These are phyloP conservation scores for Aleadryas rufinucha DNA, from an alignment of 2,113 vertebrate species.

Conservation along the genomic window DNA sequence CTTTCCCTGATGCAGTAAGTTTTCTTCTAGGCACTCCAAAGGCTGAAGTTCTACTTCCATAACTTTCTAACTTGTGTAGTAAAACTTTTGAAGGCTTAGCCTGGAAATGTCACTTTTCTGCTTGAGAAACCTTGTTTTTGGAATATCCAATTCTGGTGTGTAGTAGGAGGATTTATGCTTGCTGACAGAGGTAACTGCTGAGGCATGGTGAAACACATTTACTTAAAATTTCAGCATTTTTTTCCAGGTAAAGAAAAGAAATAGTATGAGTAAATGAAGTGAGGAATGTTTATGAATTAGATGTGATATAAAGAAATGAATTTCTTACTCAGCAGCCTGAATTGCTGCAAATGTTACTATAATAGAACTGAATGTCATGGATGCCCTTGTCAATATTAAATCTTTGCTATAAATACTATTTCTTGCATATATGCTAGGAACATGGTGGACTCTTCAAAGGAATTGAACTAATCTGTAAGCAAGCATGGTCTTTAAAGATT, in stretches of 20 bases:
- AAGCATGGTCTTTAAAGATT: background rate
- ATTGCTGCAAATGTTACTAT: background rate
- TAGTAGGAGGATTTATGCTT: conserved; percentile 47
- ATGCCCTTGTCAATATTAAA: conserved; percentile 9
- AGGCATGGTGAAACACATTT: conserved; percentile 8
- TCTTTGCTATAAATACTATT: background rate
- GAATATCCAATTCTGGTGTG: background rate
- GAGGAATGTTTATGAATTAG: conserved; percentile 30
- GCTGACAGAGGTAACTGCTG: conserved; percentile 19
- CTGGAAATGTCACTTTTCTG: conserved; percentile 53
- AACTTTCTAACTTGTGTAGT: background rate
- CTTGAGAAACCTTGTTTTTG: conserved; percentile 24
- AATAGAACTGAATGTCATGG: background rate
- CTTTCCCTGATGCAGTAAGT: background rate
- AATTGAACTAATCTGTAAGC: background rate
- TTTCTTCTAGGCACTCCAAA: background rate
- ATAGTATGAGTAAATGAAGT: conserved; percentile 34
- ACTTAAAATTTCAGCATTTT: background rate
- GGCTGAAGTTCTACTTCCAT: background rate
- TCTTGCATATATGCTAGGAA: background rate
- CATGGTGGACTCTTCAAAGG: background rate
- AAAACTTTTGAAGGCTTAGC: conserved; percentile 1
- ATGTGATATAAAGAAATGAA: background rate
- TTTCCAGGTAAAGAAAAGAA: conserved; percentile 28
- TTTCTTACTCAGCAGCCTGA: conserved; percentile 36